Conservation (phyloP, 2,113 vertebrate species). For the Axis porcinus region DNA sequence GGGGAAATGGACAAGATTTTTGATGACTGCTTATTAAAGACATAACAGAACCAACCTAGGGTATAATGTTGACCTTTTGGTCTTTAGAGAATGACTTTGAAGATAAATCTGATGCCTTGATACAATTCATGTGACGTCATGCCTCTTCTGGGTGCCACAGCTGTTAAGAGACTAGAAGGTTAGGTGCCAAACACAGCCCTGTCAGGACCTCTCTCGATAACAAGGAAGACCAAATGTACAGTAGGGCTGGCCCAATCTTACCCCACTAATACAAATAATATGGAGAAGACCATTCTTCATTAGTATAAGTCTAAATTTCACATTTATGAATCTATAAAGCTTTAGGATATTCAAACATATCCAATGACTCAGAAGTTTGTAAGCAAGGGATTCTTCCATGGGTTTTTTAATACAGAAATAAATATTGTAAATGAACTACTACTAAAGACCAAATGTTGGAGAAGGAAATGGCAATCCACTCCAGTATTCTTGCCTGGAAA, state of each 20-base stretch:
- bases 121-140: slow-evolving; percentile 22
- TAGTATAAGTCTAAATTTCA: not conserved
- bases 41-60: not conserved
- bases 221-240: not conserved
- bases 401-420: slow-evolving; percentile 16
- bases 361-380: not conserved
- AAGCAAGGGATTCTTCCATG: not conserved
- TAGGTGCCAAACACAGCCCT: not conserved
- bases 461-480: not conserved
- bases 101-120: not conserved
- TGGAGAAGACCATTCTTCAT: not conserved
- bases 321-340: not conserved
- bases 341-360: not conserved
- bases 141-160: not conserved
- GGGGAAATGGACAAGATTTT: not conserved
- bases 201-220: not conserved
- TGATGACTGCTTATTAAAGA: not conserved
- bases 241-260: not conserved
- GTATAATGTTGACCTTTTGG: not conserved
- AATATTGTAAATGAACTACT: not conserved
- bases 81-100: slow-evolving; percentile 15
- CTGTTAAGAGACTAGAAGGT: not conserved
- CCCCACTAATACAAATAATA: slow-evolving; percentile 23
- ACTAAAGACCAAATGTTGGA: not conserved
- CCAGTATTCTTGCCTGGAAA: not conserved